phyloP scores from a whole-genome alignment of 2,888 invertebrate species.

The Tribolium freemani region DNA sequence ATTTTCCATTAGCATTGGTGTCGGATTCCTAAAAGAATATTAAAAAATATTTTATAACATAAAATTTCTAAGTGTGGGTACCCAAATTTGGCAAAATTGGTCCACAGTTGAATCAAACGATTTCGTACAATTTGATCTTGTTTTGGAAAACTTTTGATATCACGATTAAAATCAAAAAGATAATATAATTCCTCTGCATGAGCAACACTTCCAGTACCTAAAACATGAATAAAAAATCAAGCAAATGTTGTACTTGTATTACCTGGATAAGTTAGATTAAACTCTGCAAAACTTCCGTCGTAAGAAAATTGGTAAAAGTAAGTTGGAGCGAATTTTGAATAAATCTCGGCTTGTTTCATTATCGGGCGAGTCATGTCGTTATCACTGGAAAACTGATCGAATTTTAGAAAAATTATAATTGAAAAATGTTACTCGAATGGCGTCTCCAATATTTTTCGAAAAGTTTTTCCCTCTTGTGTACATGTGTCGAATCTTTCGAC shows the following conservation, averaged over 20 bases:
- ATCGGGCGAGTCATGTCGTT: not conserved
- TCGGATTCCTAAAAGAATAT: constrained; percentile 6
- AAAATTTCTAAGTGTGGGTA: not conserved
- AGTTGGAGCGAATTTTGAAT: not conserved
- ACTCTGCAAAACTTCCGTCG: not conserved
- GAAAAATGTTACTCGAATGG: constrained; percentile 31
- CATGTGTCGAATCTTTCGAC: not conserved
- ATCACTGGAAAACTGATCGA: constrained; percentile 35
- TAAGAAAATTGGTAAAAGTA: constrained; percentile 33
- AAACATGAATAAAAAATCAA: not conserved
- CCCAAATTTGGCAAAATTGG: constrained; percentile 28
- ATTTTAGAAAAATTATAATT: not conserved
- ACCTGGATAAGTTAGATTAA: too few relatives aligned
- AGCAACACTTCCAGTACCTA: constrained; percentile 5
- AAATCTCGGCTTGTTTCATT: constrained; percentile 11
- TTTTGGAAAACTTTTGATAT: not conserved
- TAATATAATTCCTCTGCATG: constrained; percentile 17
- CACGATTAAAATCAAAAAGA: not conserved
- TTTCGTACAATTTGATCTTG: not conserved
- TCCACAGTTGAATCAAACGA: constrained; percentile 12
- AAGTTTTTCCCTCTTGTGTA: not conserved
- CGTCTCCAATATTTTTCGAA: constrained; percentile 14
- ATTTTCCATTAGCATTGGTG: constrained; percentile 4
- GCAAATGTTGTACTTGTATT: too few relatives aligned
- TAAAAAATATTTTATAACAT: not conserved